Evolutionary conservation across 2,113 vertebrate species (phyloP).

Genomic region (Callipepla californica): DNA sequence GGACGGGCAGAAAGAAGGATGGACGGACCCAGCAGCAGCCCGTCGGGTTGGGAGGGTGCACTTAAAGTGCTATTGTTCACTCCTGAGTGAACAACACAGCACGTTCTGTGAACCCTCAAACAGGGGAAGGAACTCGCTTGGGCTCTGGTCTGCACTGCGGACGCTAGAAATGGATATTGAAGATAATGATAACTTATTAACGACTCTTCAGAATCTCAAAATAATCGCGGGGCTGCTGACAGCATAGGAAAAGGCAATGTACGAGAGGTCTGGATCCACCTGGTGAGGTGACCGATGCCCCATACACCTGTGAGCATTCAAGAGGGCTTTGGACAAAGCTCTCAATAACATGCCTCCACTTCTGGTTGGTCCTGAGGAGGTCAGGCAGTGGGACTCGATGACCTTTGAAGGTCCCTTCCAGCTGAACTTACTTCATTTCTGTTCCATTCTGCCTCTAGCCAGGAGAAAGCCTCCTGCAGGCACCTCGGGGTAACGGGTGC

Average conservation of each 20-base stretch:
- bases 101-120: accelerated
- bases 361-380: not conserved
- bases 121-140: accelerated
- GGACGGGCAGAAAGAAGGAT: not conserved
- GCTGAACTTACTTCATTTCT: no score
- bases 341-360: not conserved
- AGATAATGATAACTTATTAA: not conserved
- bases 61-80: accelerated
- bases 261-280: accelerated
- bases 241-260: accelerated
- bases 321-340: not conserved
- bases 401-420: not conserved
- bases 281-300: no score
- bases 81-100: accelerated
- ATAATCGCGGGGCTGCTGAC: not conserved
- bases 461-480: accelerated
- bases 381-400: not conserved
- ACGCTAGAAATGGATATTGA: not conserved
- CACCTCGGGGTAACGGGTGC: not conserved
- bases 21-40: not conserved
- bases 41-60: no score
- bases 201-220: not conserved
- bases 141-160: accelerated
- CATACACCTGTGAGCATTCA: not conserved
- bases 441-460: not conserved